Conservation (phyloP, 1,140 invertebrate genomes). For the Bombus polaris region DNA sequence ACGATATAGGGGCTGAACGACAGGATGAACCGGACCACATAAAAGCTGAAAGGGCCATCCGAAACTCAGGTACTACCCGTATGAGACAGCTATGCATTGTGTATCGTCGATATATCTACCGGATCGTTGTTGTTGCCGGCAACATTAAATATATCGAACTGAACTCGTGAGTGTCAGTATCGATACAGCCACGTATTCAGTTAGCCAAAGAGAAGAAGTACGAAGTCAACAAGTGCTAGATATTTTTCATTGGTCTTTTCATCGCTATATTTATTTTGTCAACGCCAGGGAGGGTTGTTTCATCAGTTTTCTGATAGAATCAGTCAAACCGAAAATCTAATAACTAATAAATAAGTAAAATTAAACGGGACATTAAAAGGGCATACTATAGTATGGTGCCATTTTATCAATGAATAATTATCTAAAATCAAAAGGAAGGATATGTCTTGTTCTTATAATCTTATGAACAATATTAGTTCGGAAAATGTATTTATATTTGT, state of each 20-base stretch:
- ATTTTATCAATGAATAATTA: no score
- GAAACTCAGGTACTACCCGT: slow-evolving; percentile 54
- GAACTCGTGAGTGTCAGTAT: slow-evolving; percentile 15
- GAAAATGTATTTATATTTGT: no score
- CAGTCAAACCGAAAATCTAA: neutral
- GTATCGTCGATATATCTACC: slow-evolving; percentile 1
- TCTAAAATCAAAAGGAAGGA: no score
- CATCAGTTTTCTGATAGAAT: neutral
- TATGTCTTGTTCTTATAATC: no score
- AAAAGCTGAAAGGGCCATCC: slow-evolving; percentile 58
- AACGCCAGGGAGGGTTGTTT: neutral
- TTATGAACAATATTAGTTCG: no score
- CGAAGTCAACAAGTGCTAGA: neutral
- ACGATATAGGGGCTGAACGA: slow-evolving; percentile 6
- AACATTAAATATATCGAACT: slow-evolving; percentile 50
- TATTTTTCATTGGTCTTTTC: neutral
- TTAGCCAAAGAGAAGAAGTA: neutral
- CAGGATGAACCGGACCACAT: slow-evolving; percentile 28
- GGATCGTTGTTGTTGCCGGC: slow-evolving; percentile 20
- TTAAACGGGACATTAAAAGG: neutral
- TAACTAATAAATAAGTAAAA: neutral
- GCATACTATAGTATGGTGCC: no score
- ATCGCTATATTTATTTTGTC: neutral
- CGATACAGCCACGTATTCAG: neutral
- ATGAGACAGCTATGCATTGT: slow-evolving; percentile 38